Percentiles rank a stretch among this genome's conserved stretches.
These are phyloP conservation scores for Trichomycterus rosablanca DNA, from an alignment of 2,113 vertebrate genomes.

Conservation along the genomic window DNA sequence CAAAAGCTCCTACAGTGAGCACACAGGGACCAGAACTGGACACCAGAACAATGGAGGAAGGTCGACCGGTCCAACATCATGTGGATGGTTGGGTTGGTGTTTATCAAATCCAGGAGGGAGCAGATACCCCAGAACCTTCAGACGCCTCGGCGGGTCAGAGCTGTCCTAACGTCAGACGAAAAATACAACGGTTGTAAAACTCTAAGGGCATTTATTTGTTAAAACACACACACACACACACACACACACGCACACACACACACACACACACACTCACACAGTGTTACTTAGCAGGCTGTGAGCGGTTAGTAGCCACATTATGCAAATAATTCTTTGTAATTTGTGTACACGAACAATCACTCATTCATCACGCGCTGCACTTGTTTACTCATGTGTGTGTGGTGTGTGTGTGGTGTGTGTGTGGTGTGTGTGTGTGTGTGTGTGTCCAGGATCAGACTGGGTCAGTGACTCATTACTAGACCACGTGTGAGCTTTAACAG, in stretches of 20 bases:
- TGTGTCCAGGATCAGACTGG: conserved; percentile 5
- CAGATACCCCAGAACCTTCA: too few species aligned
- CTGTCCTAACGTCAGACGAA: too few species aligned
- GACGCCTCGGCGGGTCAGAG: too few species aligned
- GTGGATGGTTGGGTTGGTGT: too few species aligned
- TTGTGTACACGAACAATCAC: conserved; percentile 24
- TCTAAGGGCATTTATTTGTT: too few species aligned
- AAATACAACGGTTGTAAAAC: too few species aligned
- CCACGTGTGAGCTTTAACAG: conserved; percentile 39
- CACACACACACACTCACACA: not conserved
- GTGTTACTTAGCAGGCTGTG: conserved; percentile 8
- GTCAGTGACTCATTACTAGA: conserved; percentile 17
- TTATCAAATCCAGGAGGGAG: too few species aligned
- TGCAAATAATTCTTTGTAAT: conserved; percentile 38
- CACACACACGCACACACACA: not conserved
- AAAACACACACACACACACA: too few species aligned
- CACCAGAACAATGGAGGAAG: too few species aligned
- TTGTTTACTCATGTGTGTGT: not conserved
- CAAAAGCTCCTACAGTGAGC: too few species aligned
- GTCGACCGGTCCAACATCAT: too few species aligned
- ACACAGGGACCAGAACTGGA: too few species aligned
- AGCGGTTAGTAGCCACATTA: conserved; percentile 15
- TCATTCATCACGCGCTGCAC: not conserved
- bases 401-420: not conserved
- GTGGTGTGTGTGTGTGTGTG: conserved; percentile 15